Evolutionary conservation across 2,888 invertebrate species (phyloP).

Genomic region (Temnothorax rugatulus): DNA sequence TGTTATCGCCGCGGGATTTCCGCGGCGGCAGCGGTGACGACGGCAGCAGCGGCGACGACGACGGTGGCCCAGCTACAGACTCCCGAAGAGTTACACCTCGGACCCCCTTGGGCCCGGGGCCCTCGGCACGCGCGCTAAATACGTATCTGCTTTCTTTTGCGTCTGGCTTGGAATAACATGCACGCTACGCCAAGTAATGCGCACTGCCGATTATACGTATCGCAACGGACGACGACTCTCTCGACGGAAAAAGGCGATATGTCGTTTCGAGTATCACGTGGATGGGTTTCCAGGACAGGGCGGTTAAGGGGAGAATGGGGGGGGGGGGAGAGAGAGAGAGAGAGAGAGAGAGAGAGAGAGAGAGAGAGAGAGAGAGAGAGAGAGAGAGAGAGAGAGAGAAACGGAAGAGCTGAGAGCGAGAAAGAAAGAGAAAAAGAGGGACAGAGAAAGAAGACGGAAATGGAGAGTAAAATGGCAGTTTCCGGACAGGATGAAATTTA

Average conservation of each 20-base stretch:
- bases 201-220: constrained; percentile 59
- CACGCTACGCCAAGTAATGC: constrained; percentile 68
- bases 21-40: constrained; percentile 4
- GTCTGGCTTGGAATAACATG: constrained; percentile 62
- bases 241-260: constrained; percentile 40
- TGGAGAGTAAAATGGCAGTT: background rate
- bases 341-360: background rate
- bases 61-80: constrained; percentile 12
- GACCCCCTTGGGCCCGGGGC: background rate
- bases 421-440: background rate
- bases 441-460: constrained; percentile 15
- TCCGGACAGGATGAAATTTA: background rate
- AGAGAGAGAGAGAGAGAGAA: background rate
- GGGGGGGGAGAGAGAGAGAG: background rate
- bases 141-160: constrained; percentile 39
- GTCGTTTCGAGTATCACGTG: constrained; percentile 16
- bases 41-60: constrained; percentile 10
- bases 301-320: background rate
- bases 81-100: constrained; percentile 21
- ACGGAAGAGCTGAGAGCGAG: background rate
- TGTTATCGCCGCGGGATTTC: constrained; percentile 2
- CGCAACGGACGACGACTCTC: constrained; percentile 50
- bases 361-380: background rate
- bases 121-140: constrained; percentile 25
- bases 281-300: background rate